These are phyloP conservation scores for Amphipoea oculea DNA, from an alignment of 2,888 invertebrate genomes.

Conservation along the genomic window DNA sequence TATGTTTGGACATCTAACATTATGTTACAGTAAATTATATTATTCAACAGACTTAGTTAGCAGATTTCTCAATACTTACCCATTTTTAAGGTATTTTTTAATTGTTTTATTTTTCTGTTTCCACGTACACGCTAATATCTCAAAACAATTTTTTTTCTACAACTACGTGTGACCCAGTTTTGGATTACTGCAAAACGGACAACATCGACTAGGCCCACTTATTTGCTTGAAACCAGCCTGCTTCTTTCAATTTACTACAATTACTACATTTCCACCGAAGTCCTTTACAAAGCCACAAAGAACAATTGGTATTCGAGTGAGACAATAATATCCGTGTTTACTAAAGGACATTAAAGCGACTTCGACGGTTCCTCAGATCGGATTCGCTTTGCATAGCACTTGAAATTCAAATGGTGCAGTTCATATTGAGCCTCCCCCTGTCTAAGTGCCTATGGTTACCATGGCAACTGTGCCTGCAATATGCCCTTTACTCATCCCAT, in stretches of 20 bases:
- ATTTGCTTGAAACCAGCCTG: not conserved
- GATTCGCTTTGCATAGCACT: conserved; percentile 89
- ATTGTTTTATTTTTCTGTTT: not conserved
- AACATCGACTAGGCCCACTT: not conserved
- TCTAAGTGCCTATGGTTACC: conserved; percentile 80
- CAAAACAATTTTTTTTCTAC: not conserved
- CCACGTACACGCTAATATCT: no score
- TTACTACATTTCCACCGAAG: not conserved
- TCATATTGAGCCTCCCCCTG: conserved; percentile 85
- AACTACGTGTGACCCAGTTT: not conserved
- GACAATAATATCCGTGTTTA: conserved; percentile 72
- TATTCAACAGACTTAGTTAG: not conserved
- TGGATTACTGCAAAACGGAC: not conserved
- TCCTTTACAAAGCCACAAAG: conserved; percentile 45
- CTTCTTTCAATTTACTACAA: not conserved
- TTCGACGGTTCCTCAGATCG: conserved; percentile 79
- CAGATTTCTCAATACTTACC: no score
- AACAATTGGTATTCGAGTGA: conserved; percentile 64
- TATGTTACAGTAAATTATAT: no score
- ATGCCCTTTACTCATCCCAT: conserved; percentile 56
- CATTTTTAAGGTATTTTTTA: not conserved
- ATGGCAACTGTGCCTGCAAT: conserved; percentile 76
- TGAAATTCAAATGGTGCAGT: conserved; percentile 89
- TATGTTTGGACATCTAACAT: not conserved
- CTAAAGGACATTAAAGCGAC: conserved; percentile 78